These are phyloP conservation scores for Microctonus hyperodae DNA, from an alignment of 2,888 invertebrate species.

Conservation along the genomic window DNA sequence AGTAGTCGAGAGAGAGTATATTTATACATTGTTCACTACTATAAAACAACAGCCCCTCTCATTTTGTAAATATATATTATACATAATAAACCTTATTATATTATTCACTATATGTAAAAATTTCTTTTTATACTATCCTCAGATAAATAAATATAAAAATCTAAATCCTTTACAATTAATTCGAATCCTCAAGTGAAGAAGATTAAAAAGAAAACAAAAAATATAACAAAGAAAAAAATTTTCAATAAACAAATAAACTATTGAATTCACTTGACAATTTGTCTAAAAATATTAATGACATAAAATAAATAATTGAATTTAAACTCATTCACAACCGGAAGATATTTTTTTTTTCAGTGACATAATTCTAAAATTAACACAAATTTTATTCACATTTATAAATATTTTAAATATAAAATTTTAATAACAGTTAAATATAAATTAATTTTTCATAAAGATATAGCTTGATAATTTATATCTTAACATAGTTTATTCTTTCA, in stretches of 20 bases:
- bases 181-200: too few relatives aligned
- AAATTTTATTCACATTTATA: too few relatives aligned
- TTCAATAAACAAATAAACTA: too few relatives aligned
- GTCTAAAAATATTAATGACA: background rate
- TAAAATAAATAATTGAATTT: background rate
- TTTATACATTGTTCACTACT: conserved; percentile 5
- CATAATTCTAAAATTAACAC: too few relatives aligned
- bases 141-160: background rate
- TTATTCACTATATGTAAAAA: background rate
- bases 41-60: conserved; percentile 5
- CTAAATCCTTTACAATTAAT: too few relatives aligned
- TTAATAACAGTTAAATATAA: too few relatives aligned
- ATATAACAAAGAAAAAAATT: too few relatives aligned
- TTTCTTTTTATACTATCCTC: background rate
- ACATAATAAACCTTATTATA: background rate
- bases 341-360: background rate
- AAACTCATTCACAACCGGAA: background rate
- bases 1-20: conserved; percentile 8
- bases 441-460: too few relatives aligned
- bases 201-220: too few relatives aligned
- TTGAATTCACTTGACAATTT: background rate
- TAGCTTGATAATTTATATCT: too few relatives aligned
- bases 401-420: too few relatives aligned
- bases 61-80: conserved; percentile 10
- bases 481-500: too few relatives aligned